Evolutionary conservation across 2,888 invertebrate genomes (phyloP).

Genomic region (Platycnemis pennipes): DNA sequence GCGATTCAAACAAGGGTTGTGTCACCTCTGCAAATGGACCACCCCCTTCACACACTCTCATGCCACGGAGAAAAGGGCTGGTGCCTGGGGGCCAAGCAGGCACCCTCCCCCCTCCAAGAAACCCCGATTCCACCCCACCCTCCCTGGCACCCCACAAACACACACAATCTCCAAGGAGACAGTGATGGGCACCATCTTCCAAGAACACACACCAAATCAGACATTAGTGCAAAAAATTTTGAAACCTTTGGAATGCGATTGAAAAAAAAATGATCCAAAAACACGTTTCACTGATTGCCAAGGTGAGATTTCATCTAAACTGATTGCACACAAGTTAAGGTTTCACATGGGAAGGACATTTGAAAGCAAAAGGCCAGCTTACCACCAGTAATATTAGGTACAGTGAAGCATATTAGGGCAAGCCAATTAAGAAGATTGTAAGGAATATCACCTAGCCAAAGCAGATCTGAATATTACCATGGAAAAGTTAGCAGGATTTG

Average conservation of each 20-base stretch:
- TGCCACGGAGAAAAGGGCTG: conserved; percentile 56
- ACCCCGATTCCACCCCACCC: not conserved
- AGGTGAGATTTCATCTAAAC: not conserved
- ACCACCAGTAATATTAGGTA: conserved; percentile 19
- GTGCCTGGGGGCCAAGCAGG: not conserved
- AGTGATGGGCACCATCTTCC: conserved; percentile 55
- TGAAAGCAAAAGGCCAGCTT: not conserved
- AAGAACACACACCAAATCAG: conserved; percentile 37
- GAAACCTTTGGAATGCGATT: not conserved
- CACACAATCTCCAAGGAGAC: conserved; percentile 43
- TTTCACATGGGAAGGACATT: not conserved
- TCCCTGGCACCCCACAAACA: not conserved
- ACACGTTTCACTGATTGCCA: conserved; percentile 25
- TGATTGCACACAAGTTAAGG: not conserved
- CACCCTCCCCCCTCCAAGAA: not conserved
- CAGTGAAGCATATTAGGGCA: not conserved
- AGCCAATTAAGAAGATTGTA: not conserved
- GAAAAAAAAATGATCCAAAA: not conserved
- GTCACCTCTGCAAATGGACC: conserved; percentile 62
- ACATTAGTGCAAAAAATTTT: not conserved
- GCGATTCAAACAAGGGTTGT: conserved; percentile 72
- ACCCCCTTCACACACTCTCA: conserved; percentile 62
- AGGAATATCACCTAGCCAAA: conserved; percentile 34
- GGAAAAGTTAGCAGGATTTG: conserved; percentile 6
- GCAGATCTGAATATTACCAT: not conserved